A percentile compares a stretch with the other conserved stretches of the same genome.
Conservation (phyloP, 2,797 vertebrate genomes). For the Tauraco hartlaubi region DNA sequence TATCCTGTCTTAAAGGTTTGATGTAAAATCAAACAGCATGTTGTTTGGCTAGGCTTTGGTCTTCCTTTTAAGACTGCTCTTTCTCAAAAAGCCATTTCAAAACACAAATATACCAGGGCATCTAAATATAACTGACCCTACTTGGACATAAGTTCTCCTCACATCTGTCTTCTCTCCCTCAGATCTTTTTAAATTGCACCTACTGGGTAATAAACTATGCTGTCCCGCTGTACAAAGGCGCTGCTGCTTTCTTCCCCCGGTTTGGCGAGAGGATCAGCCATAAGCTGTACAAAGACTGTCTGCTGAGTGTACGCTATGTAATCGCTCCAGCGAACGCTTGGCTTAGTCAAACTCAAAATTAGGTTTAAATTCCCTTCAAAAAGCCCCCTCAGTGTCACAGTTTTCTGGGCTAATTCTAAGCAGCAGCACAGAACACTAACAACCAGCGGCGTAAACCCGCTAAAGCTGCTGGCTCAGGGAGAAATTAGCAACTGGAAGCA, state of each 20-base stretch:
- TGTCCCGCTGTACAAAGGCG: not conserved
- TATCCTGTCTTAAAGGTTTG: constrained; percentile 36
- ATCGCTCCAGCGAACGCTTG: rapidly evolving
- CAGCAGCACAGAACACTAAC: not conserved
- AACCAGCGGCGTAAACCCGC: not conserved
- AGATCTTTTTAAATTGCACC: constrained; percentile 54
- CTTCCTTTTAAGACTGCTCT: constrained; percentile 4
- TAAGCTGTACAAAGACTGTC: not conserved
- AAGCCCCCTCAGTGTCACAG: not conserved
- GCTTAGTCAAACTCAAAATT: not conserved
- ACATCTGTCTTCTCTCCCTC: constrained; percentile 20
- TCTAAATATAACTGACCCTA: constrained; percentile 55
- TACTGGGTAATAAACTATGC: constrained; percentile 48
- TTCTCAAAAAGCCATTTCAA: constrained; percentile 46
- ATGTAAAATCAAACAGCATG: constrained; percentile 48
- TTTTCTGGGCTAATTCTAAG: not conserved
- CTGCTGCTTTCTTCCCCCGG: not conserved
- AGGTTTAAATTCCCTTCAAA: not conserved
- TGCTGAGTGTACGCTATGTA: not conserved
- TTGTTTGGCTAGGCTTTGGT: constrained; percentile 17
- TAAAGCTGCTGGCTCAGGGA: not conserved
- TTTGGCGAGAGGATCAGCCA: not conserved
- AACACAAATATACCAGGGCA: constrained; percentile 36
- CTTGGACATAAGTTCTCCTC: constrained; percentile 3
- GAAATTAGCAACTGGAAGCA: not conserved